Evolutionary conservation across 30 jellyfish, hydroid and myxozoan genomes (phyloP), one percentile per base, ranked within the genome.

Genomic region (Aurelia sp.): DNA sequence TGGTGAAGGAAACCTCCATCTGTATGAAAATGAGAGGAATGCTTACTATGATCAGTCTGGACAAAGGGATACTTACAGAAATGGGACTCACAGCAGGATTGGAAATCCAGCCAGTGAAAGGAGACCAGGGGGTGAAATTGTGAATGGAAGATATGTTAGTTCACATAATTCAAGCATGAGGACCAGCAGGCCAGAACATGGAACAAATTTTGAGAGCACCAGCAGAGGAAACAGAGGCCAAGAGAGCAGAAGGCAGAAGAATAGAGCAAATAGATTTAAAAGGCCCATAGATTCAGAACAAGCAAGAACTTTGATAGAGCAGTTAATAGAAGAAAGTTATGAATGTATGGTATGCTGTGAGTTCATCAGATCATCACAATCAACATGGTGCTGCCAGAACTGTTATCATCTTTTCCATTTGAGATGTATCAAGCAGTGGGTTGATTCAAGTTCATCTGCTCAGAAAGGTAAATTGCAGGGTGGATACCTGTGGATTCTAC

Each of bases 281-380:
- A 62, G 66, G 19, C 96, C 97, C 7, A 84, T 95, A 13, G 96
- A 95, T 78, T 95, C 99, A 33, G 92, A 86, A 88, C 99, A 95
- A 81, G 97, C 99, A 17, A 76, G 92, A 57, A 71, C 88, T 7
- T 71, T 95, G 33, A 82, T 81, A 12, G 98, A 95, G 50, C 97
- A 89, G 79, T 66, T 95, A 62, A 78, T 82, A 51, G 92, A 78
- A 27, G 99, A 96, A 10, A 73, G 87, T 71, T 95, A 95, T 74
- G 99, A 95, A 30, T 95, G 99, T 82, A 95, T 95, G 99, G 96
- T 95, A 55, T 95, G 99, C 72, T 95, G 99, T 86, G 99, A 95
- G 44, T 33, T 69, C 13, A 67, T 95, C 16, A 76, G 92, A 41
- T 90, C 96, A 55, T 84, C 92, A 23, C 90, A 82, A 10, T 80